Evolutionary conservation across 2,113 vertebrate genomes (phyloP), one percentile per base, ranked within the genome.

Genomic region (Cairina moschata): DNA sequence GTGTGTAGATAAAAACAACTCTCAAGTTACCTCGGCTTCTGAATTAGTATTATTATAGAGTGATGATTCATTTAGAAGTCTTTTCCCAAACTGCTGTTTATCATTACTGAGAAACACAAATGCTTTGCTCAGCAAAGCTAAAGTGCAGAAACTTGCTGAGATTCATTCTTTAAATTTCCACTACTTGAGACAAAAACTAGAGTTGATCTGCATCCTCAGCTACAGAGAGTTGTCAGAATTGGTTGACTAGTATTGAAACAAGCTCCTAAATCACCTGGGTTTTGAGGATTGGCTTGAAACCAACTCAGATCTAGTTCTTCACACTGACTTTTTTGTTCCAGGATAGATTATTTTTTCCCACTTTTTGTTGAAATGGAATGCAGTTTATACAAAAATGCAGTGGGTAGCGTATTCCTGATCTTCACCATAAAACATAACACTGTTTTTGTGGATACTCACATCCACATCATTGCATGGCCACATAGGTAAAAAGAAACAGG

Each of bases 131-230:
- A 90, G 95, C 93, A 84, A 75, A 91, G 69, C 76, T 78, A 0
- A 78, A 80, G 54, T 26, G 52, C 34, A 93, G 34, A 96, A 97
- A 93, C 54, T 88, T 93, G 92, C 80, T 92, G 95, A 93, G 65
- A 32, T 36, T 93, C 79, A 48, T 72, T 81, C 93, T 88, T 92
- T 81, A 36, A 3, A 90, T 94, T 94, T 75, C 76, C 83, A 86
- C 71, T 40, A 86, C 76, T 92, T 54, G 42, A 93, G 80, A 88
- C 86, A 84, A 93, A 90, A 95, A 52, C 32, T 25, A 18, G 72
- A 73, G 60, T 65, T 95, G 88, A 93, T 95, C 91, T 94, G 88
- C 76, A 93, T 46, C 69, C 69, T 75, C 83, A 40, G 79, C 82
- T 60, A 74, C 32, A 63, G 44, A 65, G 28, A 85, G 6, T 11